Conservation (phyloP, 1,140 invertebrate genomes). For the Drosophila albomicans region DNA sequence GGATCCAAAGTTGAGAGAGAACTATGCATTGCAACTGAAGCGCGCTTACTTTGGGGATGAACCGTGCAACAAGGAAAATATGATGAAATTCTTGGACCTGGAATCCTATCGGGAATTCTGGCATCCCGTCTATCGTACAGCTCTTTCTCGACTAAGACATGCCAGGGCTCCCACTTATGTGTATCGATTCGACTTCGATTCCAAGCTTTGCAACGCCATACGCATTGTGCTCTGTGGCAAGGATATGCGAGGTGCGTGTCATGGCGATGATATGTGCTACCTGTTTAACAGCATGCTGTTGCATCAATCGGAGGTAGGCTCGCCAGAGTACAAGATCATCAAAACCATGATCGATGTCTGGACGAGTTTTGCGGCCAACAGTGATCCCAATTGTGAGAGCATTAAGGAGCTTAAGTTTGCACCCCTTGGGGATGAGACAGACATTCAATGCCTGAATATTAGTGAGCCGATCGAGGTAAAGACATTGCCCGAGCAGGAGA, state of each 20-base stretch:
- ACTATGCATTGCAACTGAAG: slow-evolving; percentile 66
- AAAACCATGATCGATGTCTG: slow-evolving; percentile 85
- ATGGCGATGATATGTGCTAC: slow-evolving; percentile 89
- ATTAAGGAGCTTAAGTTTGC: slow-evolving; percentile 70
- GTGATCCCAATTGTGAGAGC: slow-evolving; percentile 78
- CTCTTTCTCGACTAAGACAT: slow-evolving; percentile 64
- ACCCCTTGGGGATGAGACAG: slow-evolving; percentile 62
- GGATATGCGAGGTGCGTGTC: slow-evolving; percentile 86
- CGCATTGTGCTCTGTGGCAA: slow-evolving; percentile 73
- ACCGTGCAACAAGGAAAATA: slow-evolving; percentile 62
- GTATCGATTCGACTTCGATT: slow-evolving; percentile 85
- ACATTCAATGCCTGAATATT: slow-evolving; percentile 84
- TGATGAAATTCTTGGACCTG: slow-evolving; percentile 76
- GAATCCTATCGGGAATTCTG: slow-evolving; percentile 85
- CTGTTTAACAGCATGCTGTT: slow-evolving; percentile 86
- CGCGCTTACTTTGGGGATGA: slow-evolving; percentile 70
- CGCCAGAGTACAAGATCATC: slow-evolving; percentile 77
- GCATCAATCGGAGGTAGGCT: slow-evolving; percentile 71
- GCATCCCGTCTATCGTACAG: slow-evolving; percentile 83
- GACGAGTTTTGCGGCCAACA: slow-evolving; percentile 84
- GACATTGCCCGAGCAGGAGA: slow-evolving; percentile 81
- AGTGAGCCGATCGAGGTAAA: slow-evolving; percentile 70
- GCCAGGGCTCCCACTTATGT: slow-evolving; percentile 83
- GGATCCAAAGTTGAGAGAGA: slow-evolving; percentile 56
- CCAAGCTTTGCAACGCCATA: slow-evolving; percentile 72